A percentile compares a stretch with the other conserved stretches of the same genome.
These are phyloP conservation scores for Leucophora obtusa DNA, from an alignment of 2,888 invertebrate genomes.

Conservation along the genomic window DNA sequence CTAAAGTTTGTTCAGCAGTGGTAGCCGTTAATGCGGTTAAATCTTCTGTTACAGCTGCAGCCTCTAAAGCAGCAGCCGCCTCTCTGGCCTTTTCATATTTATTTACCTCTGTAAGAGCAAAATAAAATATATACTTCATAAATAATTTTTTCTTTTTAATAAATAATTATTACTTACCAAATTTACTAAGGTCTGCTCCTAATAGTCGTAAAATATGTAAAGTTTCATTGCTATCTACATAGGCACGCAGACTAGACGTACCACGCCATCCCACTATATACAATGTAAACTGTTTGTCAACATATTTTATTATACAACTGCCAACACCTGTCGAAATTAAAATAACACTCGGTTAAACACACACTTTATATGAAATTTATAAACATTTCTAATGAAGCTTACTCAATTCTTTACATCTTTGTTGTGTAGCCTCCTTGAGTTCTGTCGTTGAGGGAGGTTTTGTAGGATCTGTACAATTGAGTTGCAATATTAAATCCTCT, in stretches of 20 bases:
- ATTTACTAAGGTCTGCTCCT: slow-evolving; percentile 91
- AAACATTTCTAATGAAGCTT: slow-evolving; percentile 70
- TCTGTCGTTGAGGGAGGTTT: slow-evolving; percentile 87
- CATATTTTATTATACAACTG: slow-evolving; percentile 87
- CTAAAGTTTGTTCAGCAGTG: slow-evolving; percentile 13
- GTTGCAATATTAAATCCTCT: slow-evolving; percentile 87
- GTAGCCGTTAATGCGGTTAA: slow-evolving; percentile 44
- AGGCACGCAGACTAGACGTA: slow-evolving; percentile 90
- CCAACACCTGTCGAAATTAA: slow-evolving; percentile 80
- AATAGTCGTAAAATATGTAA: slow-evolving; percentile 91
- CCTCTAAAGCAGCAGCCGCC: slow-evolving; percentile 66
- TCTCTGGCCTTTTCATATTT: slow-evolving; percentile 84
- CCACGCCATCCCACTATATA: slow-evolving; percentile 95
- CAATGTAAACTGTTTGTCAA: slow-evolving; percentile 80
- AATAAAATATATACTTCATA: background rate
- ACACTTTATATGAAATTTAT: background rate
- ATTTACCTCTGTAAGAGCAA: slow-evolving; percentile 71
- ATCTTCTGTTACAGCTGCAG: slow-evolving; percentile 68
- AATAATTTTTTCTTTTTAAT: background rate
- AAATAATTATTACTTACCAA: slow-evolving; percentile 81
- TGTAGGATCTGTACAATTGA: slow-evolving; percentile 88
- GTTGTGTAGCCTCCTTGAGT: slow-evolving; percentile 84
- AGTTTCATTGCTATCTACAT: slow-evolving; percentile 90
- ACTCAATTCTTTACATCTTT: slow-evolving; percentile 85
- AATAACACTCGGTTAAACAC: background rate